Conservation (phyloP, 2,113 vertebrate genomes). For the Oophaga pumilio region DNA sequence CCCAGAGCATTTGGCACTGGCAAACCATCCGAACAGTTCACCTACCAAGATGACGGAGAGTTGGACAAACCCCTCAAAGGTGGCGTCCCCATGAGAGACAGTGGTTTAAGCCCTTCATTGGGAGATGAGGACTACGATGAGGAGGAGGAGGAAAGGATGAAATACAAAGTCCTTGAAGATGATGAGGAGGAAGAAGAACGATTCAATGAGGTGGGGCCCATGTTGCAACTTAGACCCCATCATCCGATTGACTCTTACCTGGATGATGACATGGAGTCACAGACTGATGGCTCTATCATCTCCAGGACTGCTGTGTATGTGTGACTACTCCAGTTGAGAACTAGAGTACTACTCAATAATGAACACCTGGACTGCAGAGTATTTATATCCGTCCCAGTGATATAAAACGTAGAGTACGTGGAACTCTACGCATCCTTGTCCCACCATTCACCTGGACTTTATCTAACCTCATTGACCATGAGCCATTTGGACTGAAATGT, state of each 20-base stretch:
- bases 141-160: conserved; percentile 65
- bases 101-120: conserved; percentile 51
- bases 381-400: background rate
- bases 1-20: conserved; percentile 77
- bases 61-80: conserved; percentile 58
- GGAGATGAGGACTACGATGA: conserved; percentile 59
- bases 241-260: conserved; percentile 67
- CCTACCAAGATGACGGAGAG: conserved; percentile 67
- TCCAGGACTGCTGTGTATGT: conserved; percentile 88
- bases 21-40: conserved; percentile 64
- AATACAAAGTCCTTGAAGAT: conserved; percentile 77
- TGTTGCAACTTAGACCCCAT: conserved; percentile 68
- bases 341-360: background rate
- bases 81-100: conserved; percentile 57
- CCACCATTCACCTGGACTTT: conserved; percentile 24
- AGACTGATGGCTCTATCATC: conserved; percentile 87
- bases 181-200: conserved; percentile 77
- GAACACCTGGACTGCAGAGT: conserved; percentile 32
- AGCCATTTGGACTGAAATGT: conserved; percentile 24
- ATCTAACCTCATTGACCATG: conserved; percentile 10
- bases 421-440: conserved; percentile 8
- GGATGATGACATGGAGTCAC: conserved; percentile 91
- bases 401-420: conserved; percentile 25
- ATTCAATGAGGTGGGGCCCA: conserved; percentile 67
- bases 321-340: conserved; percentile 64